Base-by-base conservation (phyloP, 2,888 invertebrate species). In the Capitulum mitella region DNA sequence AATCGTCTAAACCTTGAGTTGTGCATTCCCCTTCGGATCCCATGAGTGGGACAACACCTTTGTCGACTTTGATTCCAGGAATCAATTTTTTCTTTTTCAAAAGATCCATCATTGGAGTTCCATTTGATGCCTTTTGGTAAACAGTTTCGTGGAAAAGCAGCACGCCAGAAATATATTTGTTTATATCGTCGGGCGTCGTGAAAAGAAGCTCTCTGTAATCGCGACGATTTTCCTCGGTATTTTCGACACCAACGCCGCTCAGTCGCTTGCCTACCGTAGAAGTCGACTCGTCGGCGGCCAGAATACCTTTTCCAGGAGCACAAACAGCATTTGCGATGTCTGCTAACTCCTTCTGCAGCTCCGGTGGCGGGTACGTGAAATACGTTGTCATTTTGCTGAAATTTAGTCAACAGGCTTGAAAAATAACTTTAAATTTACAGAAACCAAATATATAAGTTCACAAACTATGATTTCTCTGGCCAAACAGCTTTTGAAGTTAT, bases 71-170 rank as follows among this genome's bases (percentile, higher is more conserved):
- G 86, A 98, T 97, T 83, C 97, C 97, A 85, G 96, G 95, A 85
- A 97, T 93, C 88, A 98, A 97, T 83, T 93, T 93, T 81, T 92
- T 90, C 86, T 94, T 91, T 87, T 93, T 92, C 85, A 97, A 86
- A 79, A 97, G 86, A 81, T 95, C 89, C 46, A 93, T 91, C 86
- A 97, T 92, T 6, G 93, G 92, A 1, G 92, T 92, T 89, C 90
- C 92, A 85, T 96, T 93, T 81, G 94, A 94, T 78, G 94, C 90
- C 87, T 95, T 97, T 89, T 99, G 99, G 90, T 98, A 97, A 81
- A 99, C 89, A 6, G 99, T 98, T 89, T 99, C 99, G 88, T 99
- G 96, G 91, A 95, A 99, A 83, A 99, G 90, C 85, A 99, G 99
- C 79, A 99, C 98, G 61, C 98, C 99, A 79, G 97, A 97, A 85